These are phyloP conservation scores for Centruroides sculpturatus DNA, from an alignment of 1,140 invertebrate genomes.

Conservation along the genomic window DNA sequence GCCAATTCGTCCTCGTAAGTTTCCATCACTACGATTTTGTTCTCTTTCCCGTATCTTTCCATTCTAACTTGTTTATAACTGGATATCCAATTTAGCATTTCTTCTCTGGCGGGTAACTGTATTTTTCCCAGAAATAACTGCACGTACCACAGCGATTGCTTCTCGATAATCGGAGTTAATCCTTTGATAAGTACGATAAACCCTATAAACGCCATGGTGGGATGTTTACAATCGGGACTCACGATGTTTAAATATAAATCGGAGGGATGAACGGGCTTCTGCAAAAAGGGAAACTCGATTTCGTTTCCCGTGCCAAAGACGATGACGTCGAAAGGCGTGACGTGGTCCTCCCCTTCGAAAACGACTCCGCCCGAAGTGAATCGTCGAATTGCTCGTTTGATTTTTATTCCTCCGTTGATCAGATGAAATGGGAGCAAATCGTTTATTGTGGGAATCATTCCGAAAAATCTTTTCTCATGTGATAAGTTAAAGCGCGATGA, in stretches of 20 bases:
- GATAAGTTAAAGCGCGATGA: constrained; percentile 31
- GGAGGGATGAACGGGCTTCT: constrained; percentile 6
- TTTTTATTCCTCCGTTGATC: constrained; percentile 24
- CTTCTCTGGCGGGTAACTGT: constrained; percentile 17
- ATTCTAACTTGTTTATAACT: constrained; percentile 21
- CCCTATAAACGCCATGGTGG: constrained; percentile 35
- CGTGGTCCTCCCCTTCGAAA: constrained; percentile 19
- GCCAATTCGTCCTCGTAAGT: constrained; percentile 28
- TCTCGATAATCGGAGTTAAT: constrained; percentile 36
- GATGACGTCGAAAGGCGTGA: not conserved
- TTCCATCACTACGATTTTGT: constrained; percentile 28
- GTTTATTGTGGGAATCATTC: constrained; percentile 37
- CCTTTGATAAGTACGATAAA: constrained; percentile 36
- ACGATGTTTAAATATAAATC: constrained; percentile 34
- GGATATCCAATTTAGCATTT: constrained; percentile 22
- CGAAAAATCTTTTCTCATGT: constrained; percentile 28
- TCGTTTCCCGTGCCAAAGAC: constrained; percentile 19
- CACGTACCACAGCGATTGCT: constrained; percentile 22
- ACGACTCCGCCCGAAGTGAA: constrained; percentile 24
- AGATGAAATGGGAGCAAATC: constrained; percentile 35
- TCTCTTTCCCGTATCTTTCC: constrained; percentile 28
- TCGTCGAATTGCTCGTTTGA: constrained; percentile 27
- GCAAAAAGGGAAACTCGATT: constrained; percentile 16
- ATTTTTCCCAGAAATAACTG: constrained; percentile 18
- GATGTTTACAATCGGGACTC: constrained; percentile 22